phyloP scores from a whole-genome alignment of 2,113 vertebrate genomes.

The Stigmatopora nigra region DNA sequence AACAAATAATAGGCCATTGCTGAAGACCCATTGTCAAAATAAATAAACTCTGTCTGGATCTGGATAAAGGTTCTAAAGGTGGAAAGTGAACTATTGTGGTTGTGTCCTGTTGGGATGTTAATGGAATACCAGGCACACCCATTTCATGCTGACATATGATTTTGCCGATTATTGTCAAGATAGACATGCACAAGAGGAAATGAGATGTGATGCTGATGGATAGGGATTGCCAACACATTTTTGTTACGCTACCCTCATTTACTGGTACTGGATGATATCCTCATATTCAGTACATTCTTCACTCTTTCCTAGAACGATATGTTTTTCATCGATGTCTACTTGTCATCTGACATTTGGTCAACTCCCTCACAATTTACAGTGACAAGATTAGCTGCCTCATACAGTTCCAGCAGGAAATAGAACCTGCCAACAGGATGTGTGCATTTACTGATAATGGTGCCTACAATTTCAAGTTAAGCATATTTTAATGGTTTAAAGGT shows the following conservation, averaged over 20 bases:
- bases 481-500: slow-evolving; percentile 5
- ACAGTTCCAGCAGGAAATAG: slow-evolving; percentile 38
- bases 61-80: background rate
- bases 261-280: background rate
- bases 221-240: slow-evolving; percentile 12
- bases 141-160: slow-evolving; percentile 2
- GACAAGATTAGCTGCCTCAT: slow-evolving; percentile 15
- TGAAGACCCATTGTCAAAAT: too few relatives aligned
- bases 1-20: background rate
- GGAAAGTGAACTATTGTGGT: background rate
- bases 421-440: slow-evolving; percentile 36
- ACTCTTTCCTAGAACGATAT: background rate
- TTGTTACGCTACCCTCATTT: background rate
- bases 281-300: slow-evolving; percentile 4
- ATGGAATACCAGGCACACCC: background rate
- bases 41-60: background rate
- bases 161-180: slow-evolving; percentile 11
- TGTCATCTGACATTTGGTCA: slow-evolving; percentile 12
- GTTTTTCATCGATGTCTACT: background rate
- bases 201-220: background rate
- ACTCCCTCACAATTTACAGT: slow-evolving; percentile 1
- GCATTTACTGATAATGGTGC: slow-evolving; percentile 43
- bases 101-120: slow-evolving; percentile 17
- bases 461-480: slow-evolving; percentile 12
- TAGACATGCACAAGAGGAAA: slow-evolving; percentile 13